Evolutionary conservation across 2,797 vertebrate genomes (phyloP), one percentile per base, ranked within the genome.

Genomic region (Platyrinchus mystaceus): DNA sequence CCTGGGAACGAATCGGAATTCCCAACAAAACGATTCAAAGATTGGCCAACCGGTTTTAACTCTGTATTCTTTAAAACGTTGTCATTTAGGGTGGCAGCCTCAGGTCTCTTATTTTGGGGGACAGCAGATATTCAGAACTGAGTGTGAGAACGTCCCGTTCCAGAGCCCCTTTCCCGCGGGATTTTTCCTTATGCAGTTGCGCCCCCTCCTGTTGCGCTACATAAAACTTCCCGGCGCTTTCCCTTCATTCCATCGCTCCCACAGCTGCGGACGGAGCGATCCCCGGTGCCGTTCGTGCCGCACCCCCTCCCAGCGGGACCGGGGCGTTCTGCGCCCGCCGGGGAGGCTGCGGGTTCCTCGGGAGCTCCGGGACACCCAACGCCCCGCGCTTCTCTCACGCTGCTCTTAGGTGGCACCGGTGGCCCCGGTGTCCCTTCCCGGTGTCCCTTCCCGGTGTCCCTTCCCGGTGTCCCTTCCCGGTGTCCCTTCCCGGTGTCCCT

Each of bases 361-460:
- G 36, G 71, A 82, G 52, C 20, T 28, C n/a, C 26, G 39, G 74
- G 63, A 59, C 32, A 69, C 4, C 39, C 36, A 30, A 46, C 2
- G 19, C 44, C 17, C 43, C 47, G 27, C 50, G 12, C 22, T 47
- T 16, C 6, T 62, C 36, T 58, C 9, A 5, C 5, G 22, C 20
- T 14, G 18, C 8, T 73, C 39, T 36, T 9, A 44, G 0, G 23
- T 37, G 37, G 37, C 37, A 37, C 37, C 37, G n/a, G n/a, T 0
- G 23, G 43, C 1, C 7, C 2, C 13, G 2, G 2, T 0, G 4
- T 11, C 12, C 6, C 23, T 20, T 2, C 28, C 36, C n/a, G n/a
- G n/a, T n/a, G n/a, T n/a, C n/a, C n/a, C n/a, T n/a, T n/a, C n/a
- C n/a, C n/a, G n/a, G n/a, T n/a, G n/a, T n/a, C n/a, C n/a, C n/a